These are phyloP conservation scores for Archocentrus centrarchus DNA, from an alignment of 2,113 vertebrate species.

Conservation along the genomic window DNA sequence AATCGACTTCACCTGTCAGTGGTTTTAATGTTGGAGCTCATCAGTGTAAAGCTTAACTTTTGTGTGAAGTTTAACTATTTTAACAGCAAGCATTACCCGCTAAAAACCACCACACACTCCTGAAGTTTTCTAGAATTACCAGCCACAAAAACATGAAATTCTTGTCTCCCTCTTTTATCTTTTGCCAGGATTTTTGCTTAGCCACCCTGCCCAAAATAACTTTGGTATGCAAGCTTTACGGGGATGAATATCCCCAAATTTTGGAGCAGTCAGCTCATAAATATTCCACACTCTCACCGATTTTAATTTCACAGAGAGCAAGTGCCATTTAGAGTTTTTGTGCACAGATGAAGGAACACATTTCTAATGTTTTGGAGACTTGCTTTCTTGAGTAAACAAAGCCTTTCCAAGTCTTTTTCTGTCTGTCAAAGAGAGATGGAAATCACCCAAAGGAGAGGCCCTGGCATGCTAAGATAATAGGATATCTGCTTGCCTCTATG, in stretches of 20 bases:
- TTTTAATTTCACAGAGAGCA: constrained; percentile 71
- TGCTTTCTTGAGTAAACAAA: constrained; percentile 62
- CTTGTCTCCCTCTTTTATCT: constrained; percentile 8
- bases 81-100: background rate
- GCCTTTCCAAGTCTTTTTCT: constrained; percentile 25
- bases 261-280: constrained; percentile 45
- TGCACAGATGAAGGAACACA: constrained; percentile 54
- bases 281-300: constrained; percentile 51
- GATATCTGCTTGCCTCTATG: constrained; percentile 42
- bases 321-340: constrained; percentile 52
- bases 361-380: constrained; percentile 43
- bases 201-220: constrained; percentile 19
- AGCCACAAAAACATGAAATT: constrained; percentile 2
- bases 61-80: background rate
- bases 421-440: constrained; percentile 54
- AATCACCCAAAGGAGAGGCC: constrained; percentile 54
- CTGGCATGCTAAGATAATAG: constrained; percentile 55
- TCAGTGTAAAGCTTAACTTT: background rate
- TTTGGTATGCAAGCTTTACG: constrained; percentile 24
- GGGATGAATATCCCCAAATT: constrained; percentile 27
- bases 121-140: background rate
- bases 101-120: background rate
- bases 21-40: too few relatives aligned
- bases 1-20: background rate
- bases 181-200: constrained; percentile 12